These are phyloP conservation scores for Acrobasis consociella DNA, from an alignment of 2,888 invertebrate species.

Conservation along the genomic window DNA sequence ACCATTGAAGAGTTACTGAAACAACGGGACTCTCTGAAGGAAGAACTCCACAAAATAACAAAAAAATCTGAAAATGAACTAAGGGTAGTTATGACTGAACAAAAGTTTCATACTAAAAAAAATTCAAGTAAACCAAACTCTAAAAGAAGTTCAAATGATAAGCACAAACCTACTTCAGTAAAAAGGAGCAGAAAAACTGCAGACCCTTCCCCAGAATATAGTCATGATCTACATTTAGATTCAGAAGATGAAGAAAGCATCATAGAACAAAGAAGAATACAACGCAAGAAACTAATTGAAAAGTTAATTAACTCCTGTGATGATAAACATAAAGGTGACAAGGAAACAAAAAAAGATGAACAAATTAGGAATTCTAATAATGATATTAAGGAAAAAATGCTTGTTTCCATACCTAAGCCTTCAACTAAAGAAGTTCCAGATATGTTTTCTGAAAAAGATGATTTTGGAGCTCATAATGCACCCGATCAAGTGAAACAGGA, in stretches of 20 bases:
- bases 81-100: slow-evolving; percentile 34
- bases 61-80: slow-evolving; percentile 42
- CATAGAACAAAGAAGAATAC: slow-evolving; percentile 93
- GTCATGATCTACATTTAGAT: slow-evolving; percentile 84
- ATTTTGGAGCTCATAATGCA: slow-evolving; percentile 87
- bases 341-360: slow-evolving; percentile 33
- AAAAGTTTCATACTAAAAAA: slow-evolving; percentile 45
- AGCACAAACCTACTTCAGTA: slow-evolving; percentile 21
- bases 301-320: slow-evolving; percentile 47
- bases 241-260: slow-evolving; percentile 95
- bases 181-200: slow-evolving; percentile 34
- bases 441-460: slow-evolving; percentile 96
- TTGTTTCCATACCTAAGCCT: slow-evolving; percentile 61
- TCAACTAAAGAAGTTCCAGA: slow-evolving; percentile 84
- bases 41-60: slow-evolving; percentile 58
- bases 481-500: slow-evolving; percentile 49
- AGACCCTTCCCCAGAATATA: slow-evolving; percentile 71
- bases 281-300: slow-evolving; percentile 92
- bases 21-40: slow-evolving; percentile 60
- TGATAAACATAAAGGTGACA: slow-evolving; percentile 32
- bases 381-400: slow-evolving; percentile 35
- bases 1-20: slow-evolving; percentile 65
- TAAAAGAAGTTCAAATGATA: slow-evolving; percentile 37
- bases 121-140: slow-evolving; percentile 40
- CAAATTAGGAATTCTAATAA: slow-evolving; percentile 31